phyloP scores from a whole-genome alignment of 2,888 invertebrate genomes.

The Callyntrura guangdongensis region DNA sequence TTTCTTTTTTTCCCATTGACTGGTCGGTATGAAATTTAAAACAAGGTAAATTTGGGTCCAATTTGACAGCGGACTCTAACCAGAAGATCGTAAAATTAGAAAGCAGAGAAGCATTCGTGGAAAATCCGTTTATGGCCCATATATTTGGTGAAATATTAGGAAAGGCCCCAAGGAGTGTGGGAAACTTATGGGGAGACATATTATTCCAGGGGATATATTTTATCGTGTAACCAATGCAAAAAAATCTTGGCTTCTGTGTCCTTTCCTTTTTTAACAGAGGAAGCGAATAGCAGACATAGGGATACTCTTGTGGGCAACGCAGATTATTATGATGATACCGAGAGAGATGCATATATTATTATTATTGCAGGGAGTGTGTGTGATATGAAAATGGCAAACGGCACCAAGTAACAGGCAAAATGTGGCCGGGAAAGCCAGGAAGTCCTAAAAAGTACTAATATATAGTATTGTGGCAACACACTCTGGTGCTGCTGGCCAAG shows the following conservation, averaged over 20 bases:
- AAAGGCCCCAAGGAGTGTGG: not conserved
- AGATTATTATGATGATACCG: conserved; percentile 62
- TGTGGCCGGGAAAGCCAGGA: not conserved
- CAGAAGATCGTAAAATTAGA: conserved; percentile 10
- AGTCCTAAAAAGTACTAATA: not conserved
- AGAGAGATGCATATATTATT: conserved; percentile 59
- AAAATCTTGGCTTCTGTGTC: conserved; percentile 22
- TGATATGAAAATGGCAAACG: conserved; percentile 33
- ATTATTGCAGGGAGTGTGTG: conserved; percentile 10
- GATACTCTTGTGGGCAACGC: conserved; percentile 44
- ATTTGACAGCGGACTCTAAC: not conserved
- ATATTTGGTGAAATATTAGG: conserved; percentile 55
- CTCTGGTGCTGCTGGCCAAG: conserved; percentile 49
- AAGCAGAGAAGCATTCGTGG: conserved; percentile 8
- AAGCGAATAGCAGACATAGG: not conserved
- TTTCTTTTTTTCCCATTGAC: not conserved
- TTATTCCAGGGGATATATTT: conserved; percentile 26
- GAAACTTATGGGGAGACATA: not conserved
- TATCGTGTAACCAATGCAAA: conserved; percentile 15
- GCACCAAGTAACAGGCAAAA: not conserved
- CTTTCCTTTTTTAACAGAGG: not conserved
- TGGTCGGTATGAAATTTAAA: conserved; percentile 9
- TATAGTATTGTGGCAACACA: not conserved
- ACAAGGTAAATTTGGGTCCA: conserved; percentile 18
- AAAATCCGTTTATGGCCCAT: conserved; percentile 63